Percentiles rank a stretch among this genome's conserved stretches.
Conservation (phyloP, 2,888 invertebrate species). For the Dione juno region DNA sequence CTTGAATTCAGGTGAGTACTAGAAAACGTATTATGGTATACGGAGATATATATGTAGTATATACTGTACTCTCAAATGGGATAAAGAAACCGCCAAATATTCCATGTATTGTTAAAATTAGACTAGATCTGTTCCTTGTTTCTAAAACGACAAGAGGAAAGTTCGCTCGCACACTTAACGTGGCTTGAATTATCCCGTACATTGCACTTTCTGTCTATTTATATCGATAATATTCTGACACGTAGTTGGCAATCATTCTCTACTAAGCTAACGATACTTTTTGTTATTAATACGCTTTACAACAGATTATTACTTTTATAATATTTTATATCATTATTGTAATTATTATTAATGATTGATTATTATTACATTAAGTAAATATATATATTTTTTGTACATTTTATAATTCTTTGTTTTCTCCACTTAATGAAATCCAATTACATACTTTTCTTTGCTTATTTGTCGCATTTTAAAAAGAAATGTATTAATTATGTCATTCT, state of each 20-base stretch:
- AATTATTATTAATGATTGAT: background rate
- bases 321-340: conserved; percentile 6
- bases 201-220: conserved; percentile 65
- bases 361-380: background rate
- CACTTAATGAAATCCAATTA: background rate
- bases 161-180: conserved; percentile 34
- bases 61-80: background rate
- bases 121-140: conserved; percentile 24
- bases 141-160: conserved; percentile 37
- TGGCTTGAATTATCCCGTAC: conserved; percentile 57
- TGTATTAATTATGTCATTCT: background rate
- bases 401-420: background rate
- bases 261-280: conserved; percentile 42
- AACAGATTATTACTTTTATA: conserved; percentile 24
- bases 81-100: background rate
- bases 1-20: no score
- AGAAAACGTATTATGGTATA: no score
- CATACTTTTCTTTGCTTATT: background rate
- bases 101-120: conserved; percentile 8
- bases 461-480: background rate
- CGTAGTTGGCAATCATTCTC: conserved; percentile 57
- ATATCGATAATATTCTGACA: conserved; percentile 52
- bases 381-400: background rate
- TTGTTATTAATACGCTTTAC: conserved; percentile 51
- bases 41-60: background rate